These are phyloP conservation scores for Macrochelys suwanniensis DNA, from an alignment of 2,797 vertebrate genomes.

Conservation along the genomic window DNA sequence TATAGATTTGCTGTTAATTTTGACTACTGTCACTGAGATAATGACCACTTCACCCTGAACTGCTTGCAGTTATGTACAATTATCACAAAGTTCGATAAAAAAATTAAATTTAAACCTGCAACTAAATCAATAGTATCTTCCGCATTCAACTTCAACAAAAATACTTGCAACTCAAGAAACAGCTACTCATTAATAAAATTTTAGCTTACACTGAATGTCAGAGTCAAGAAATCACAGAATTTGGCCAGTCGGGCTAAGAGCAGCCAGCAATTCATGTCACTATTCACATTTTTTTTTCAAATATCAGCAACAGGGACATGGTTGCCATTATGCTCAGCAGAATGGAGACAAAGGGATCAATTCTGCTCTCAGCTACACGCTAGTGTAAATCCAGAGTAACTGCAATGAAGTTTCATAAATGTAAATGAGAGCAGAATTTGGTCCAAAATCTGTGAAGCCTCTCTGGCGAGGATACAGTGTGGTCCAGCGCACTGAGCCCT, in stretches of 20 bases:
- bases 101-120: neutral
- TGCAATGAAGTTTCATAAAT: neutral
- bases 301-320: neutral
- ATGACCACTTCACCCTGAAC: neutral
- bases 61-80: neutral
- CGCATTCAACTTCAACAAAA: neutral
- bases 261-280: neutral
- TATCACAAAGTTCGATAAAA: neutral
- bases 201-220: neutral
- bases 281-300: neutral
- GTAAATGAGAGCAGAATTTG: neutral
- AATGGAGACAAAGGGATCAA: accelerated
- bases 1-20: neutral
- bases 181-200: neutral
- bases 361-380: neutral
- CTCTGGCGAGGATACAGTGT: neutral
- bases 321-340: neutral
- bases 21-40: neutral
- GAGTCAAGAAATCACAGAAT: neutral
- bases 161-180: neutral
- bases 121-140: neutral
- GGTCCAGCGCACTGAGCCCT: too few species aligned
- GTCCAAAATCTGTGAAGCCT: neutral
- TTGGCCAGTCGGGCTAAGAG: neutral
- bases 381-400: neutral